Base-by-base conservation (phyloP, 2,888 invertebrate species). In the Drosophila pseudotakahashii region DNA sequence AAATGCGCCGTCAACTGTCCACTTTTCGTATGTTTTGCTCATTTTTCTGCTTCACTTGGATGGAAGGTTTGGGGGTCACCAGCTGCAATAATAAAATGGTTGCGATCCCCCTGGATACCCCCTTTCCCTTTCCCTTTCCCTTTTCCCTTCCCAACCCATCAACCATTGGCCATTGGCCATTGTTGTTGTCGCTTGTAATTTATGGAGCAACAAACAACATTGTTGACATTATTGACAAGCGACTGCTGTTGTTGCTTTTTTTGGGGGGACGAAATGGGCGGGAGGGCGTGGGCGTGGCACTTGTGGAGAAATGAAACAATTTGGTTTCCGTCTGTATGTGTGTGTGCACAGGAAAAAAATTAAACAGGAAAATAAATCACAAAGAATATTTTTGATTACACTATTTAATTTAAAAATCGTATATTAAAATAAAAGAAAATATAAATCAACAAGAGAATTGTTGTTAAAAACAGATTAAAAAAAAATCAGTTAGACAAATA, bases 201-300 rank as follows among this genome's bases (percentile, higher is more conserved):
- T 83, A 88, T 83, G 86, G 79, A 78, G 71, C 81, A 82, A 82
- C 79, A 81, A 87, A 81, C 88, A 88, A 88, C 82, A 81, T 79
- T 88, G 82, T 88, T 79, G 82, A 84, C 88, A 81, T 87, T 87
- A 82, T 88, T 87, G 88, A 87, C 88, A 85, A 81, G 87, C 75
- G 76, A 68, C 72, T 51, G 60, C 42, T 36, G 60, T 53, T 47
- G n/a, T 52, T 34, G 23, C 32, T 23, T 59, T 57, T 42, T 55
- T 57, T 19, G 9, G 7, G 9, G 19, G 16, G 10, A 23, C 26
- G 26, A 36, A n/a, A 30, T 23, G 10, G 30, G 23, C 45, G 16
- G 14, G 5, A 32, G 37, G 26, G n/a, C n/a, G n/a, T 45, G 45
- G 45, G 23, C 44, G 23, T 45, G 45, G 36, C 37, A 34, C 60